Evolutionary conservation across 2,797 vertebrate species (phyloP).

Genomic region (Loris lydekkerianus): DNA sequence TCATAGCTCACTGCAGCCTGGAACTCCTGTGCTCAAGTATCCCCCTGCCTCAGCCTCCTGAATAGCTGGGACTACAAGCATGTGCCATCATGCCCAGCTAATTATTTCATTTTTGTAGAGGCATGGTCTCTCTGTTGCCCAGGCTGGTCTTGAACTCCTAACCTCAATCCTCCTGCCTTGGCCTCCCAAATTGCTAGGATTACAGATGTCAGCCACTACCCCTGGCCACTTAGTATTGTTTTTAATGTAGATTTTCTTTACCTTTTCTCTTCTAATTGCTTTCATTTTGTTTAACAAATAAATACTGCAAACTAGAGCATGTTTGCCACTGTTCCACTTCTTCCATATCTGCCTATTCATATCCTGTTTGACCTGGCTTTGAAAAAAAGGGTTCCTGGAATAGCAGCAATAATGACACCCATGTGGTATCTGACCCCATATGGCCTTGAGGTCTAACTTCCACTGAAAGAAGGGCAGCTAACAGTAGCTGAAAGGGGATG

Average conservation of each 20-base stretch:
- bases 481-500: neutral
- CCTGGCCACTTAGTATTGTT: neutral
- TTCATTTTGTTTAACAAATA: neutral
- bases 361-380: neutral
- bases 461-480: neutral
- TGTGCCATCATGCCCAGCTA: neutral
- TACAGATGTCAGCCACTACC: neutral
- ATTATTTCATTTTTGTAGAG: neutral
- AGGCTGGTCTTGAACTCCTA: neutral
- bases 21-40: neutral
- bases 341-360: neutral
- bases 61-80: neutral
- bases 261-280: neutral
- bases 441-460: neutral
- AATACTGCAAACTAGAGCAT: neutral
- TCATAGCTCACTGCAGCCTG: neutral
- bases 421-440: neutral
- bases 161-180: neutral
- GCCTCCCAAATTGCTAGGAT: neutral
- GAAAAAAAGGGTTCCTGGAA: neutral
- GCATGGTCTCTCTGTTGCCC: neutral
- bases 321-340: neutral
- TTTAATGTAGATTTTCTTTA: neutral
- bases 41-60: neutral
- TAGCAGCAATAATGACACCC: neutral